These are phyloP conservation scores for Atlantisia rogersi DNA, from an alignment of 2,113 vertebrate species.

Conservation along the genomic window DNA sequence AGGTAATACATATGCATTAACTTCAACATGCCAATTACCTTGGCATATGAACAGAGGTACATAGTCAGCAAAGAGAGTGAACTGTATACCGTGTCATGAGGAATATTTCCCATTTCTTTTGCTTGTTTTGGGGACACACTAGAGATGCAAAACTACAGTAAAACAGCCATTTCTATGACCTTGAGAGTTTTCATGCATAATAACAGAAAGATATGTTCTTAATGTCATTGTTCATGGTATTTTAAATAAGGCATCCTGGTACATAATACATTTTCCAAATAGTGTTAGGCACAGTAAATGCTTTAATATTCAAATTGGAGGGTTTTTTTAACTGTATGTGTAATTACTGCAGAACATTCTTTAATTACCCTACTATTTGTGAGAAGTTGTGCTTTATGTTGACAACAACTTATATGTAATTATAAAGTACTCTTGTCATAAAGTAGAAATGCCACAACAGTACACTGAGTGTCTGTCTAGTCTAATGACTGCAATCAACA, in stretches of 20 bases:
- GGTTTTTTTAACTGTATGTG: neutral
- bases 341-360: neutral
- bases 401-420: neutral
- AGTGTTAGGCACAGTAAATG: neutral
- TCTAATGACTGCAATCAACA: neutral
- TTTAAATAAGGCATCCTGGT: neutral
- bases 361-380: neutral
- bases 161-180: neutral
- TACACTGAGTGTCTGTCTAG: too few species aligned
- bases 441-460: neutral
- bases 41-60: neutral
- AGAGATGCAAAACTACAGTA: neutral
- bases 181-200: neutral
- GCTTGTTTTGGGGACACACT: neutral
- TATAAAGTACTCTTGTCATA: neutral
- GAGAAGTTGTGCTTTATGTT: fast-evolving
- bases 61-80: neutral
- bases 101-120: neutral
- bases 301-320: neutral
- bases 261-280: neutral
- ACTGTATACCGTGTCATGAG: neutral
- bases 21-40: neutral
- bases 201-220: neutral
- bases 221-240: neutral
- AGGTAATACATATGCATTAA: neutral